Conservation (phyloP, 2,888 invertebrate genomes). For the Polyommatus iphigenia region DNA sequence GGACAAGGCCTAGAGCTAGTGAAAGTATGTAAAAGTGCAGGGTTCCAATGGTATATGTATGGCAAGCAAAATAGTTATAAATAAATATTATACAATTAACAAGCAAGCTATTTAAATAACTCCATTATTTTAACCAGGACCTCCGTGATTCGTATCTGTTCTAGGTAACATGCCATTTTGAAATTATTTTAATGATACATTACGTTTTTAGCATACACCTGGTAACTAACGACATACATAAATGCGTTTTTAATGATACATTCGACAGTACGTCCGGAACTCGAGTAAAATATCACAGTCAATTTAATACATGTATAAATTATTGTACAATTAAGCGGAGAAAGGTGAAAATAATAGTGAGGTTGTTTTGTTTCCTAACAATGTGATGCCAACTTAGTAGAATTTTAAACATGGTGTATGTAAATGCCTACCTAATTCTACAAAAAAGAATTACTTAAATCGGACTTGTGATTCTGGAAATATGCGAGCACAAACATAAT, state of each 20-base stretch:
- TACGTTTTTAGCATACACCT: conserved; percentile 24
- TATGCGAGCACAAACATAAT: no score
- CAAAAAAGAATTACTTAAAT: no score
- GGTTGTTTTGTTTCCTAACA: no score
- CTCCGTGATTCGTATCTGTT: neutral
- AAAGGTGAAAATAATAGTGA: neutral
- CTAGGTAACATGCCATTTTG: conserved; percentile 11
- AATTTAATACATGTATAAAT: neutral
- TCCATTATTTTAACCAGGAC: neutral
- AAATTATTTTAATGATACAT: conserved; percentile 14
- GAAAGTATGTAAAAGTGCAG: no score
- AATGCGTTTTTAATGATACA: conserved; percentile 32
- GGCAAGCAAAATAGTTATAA: no score
- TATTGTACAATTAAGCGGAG: neutral
- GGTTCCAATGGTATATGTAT: no score
- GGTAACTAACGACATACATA: conserved; percentile 31
- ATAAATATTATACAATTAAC: no score
- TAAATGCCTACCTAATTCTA: no score
- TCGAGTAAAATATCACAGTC: neutral
- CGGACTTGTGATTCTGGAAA: no score
- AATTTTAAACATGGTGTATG: no score
- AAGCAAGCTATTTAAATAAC: neutral
- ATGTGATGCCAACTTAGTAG: no score
- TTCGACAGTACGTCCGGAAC: conserved; percentile 20
- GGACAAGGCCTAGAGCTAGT: no score